Base-by-base conservation (phyloP, 2,797 vertebrate species). In the Coreius guichenoti region DNA sequence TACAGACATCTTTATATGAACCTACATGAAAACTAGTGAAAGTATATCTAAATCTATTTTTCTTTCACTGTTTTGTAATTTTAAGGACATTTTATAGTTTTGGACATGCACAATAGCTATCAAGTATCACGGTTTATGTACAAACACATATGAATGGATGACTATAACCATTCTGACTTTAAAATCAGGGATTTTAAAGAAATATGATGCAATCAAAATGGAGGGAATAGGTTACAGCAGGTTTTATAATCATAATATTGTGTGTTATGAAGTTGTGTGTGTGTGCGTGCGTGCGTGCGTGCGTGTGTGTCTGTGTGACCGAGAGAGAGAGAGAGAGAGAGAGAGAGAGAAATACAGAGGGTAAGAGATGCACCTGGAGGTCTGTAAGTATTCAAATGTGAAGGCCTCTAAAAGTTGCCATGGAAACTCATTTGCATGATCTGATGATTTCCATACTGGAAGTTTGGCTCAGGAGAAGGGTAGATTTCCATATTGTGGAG, bases 401-500 rank as follows among this genome's bases (percentile, higher is more conserved):
- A 65, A 87, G 86, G 85, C 84, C 87, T 87, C 29, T 82, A 86
- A 89, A 85, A 90, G 93, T 96, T 96, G 93, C 93, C 87, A 95
- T 95, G 91, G 91, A 90, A 88, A 93, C 87, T 69, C 56, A 98
- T 99, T 99, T 99, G 97, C 98, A 99, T 99, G 94, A 91, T 92
- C 90, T 91, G 90, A 89, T 97, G 91, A 98, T 99, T 99, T 99
- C 95, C 98, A 98, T 99, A 98, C 95, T 95, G 95, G 94, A 96
- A 96, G 95, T 95, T 96, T 94, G 95, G 93, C 91, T 90, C 84
- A 89, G 88, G 87, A 81, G 87, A 91, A 91, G 63, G 73, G 58
- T 89, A 87, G 92, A 98, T 98, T 98, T 98, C 96, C 97, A 98
- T 99, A 93, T 89, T 92, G 93, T 95, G 93, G 95, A 93, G 93